Evolutionary conservation across 2,888 invertebrate species (phyloP), one percentile per base, ranked within the genome.

Genomic region (Patella depressa): DNA sequence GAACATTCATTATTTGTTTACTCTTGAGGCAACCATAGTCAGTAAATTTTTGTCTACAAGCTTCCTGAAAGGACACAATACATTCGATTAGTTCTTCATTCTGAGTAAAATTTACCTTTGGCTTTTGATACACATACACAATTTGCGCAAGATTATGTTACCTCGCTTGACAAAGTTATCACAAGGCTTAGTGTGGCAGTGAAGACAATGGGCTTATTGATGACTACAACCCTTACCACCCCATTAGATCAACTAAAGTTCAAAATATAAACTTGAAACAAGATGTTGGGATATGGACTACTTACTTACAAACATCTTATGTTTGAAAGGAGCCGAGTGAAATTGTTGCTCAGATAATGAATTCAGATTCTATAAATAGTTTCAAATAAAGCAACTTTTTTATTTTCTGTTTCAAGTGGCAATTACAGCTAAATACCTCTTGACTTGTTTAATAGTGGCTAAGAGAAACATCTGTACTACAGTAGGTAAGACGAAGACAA

Each of bases 61-160:
- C 24, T 65, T 9, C 65, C 65, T 65, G 65, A 65, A 65, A 65
- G 5, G 24, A 65, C 9, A 15, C n/a, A 19, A 65, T 24, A 14
- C 11, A 12, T 65, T 65, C 12, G 65, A 24, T 65, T 24, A 24
- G 19, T 19, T 65, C 24, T 65, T 19, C 12, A 24, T 19, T 19
- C 19, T 65, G 24, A 65, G 24, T 24, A 65, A 19, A 65, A 19
- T 65, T 19, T 19, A 65, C 65, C 19, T 65, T 65, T 24, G 24
- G 65, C 24, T 65, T 45, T 12, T 24, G 65, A 65, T 65, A 65
- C 65, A 65, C n/a, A 65, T 65, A 65, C 65, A 65, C 24, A 24
- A 65, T 65, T 65, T 65, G 24, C 19, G 19, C 24, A 19, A 65
- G 65, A 65, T 65, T 65, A 65, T 19, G 11, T 65, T 11, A 24